A percentile compares a stretch with the other conserved stretches of the same genome.
Conservation (phyloP, 1,140 invertebrate genomes). For the Tyrophagus putrescentiae region DNA sequence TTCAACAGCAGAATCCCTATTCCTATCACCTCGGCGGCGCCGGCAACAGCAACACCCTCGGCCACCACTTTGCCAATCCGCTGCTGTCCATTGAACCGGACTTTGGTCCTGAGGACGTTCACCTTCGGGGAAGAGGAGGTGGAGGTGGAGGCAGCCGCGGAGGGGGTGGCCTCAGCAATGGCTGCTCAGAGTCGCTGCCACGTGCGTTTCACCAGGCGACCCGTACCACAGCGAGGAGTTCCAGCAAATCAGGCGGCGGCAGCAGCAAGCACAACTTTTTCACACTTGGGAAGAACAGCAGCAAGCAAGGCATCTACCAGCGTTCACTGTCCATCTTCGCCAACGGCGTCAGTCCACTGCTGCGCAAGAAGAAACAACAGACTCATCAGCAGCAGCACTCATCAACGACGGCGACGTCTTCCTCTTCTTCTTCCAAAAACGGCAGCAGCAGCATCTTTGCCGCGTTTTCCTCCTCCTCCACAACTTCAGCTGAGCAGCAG, state of each 20-base stretch:
- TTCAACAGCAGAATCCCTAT: neutral
- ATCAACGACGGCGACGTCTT: neutral
- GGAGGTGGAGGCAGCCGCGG: too few species aligned
- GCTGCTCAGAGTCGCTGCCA: conserved; percentile 20
- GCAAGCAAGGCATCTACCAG: conserved; percentile 23
- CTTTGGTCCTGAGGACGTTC: too few species aligned
- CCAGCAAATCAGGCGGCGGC: neutral
- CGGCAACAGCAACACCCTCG: conserved; percentile 13
- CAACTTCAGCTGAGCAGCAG: neutral
- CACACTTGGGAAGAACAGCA: too few species aligned
- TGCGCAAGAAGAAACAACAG: conserved; percentile 21
- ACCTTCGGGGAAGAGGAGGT: too few species aligned
- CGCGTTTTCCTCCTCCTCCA: neutral
- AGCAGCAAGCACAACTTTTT: neutral
- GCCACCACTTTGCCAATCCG: conserved; percentile 27
- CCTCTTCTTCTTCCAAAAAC: conserved; percentile 2
- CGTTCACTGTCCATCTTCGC: conserved; percentile 21
- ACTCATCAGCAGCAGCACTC: conserved; percentile 6
- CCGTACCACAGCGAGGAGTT: neutral
- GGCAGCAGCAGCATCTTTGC: neutral
- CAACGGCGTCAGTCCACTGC: conserved; percentile 23
- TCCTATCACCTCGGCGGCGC: neutral
- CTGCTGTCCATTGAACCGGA: conserved; percentile 27
- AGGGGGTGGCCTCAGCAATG: too few species aligned
- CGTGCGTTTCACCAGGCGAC: conserved; percentile 14